A percentile compares a stretch with the other conserved stretches of the same genome.
Conservation (phyloP, 2,113 vertebrate species). For the Osmerus eperlanus region DNA sequence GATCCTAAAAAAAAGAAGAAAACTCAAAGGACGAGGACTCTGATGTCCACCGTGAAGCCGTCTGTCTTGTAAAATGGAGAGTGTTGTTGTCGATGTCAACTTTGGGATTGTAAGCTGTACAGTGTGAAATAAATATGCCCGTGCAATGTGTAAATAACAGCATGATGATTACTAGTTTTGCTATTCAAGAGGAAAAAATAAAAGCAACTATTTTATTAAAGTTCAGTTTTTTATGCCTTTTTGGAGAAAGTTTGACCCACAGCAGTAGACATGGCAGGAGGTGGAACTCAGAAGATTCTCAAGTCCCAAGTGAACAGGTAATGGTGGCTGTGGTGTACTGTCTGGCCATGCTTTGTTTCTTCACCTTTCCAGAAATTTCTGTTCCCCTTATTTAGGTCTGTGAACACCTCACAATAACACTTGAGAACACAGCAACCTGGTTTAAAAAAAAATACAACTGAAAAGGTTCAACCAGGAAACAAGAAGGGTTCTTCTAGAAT, state of each 20-base stretch:
- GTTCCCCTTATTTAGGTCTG: no score
- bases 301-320: conserved; percentile 12
- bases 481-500: no score
- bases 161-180: conserved; percentile 84
- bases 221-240: conserved; percentile 75
- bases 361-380: no score
- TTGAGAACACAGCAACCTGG: no score
- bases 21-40: conserved; percentile 64
- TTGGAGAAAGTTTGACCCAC: conserved; percentile 64
- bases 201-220: conserved; percentile 85
- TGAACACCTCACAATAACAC: no score
- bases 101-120: conserved; percentile 82
- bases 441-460: no score
- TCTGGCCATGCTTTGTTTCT: neutral
- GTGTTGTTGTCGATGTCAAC: conserved; percentile 80
- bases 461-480: no score
- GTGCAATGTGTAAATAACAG: conserved; percentile 83
- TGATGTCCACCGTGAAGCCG: conserved; percentile 71
- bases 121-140: conserved; percentile 81
- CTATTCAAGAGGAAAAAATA: conserved; percentile 77
- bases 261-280: conserved; percentile 26
- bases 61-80: conserved; percentile 77
- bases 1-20: conserved; percentile 64
- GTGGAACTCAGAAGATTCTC: no score
- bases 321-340: conserved; percentile 8